These are phyloP conservation scores for Heterotis niloticus DNA, from an alignment of 2,113 vertebrate species.

Conservation along the genomic window DNA sequence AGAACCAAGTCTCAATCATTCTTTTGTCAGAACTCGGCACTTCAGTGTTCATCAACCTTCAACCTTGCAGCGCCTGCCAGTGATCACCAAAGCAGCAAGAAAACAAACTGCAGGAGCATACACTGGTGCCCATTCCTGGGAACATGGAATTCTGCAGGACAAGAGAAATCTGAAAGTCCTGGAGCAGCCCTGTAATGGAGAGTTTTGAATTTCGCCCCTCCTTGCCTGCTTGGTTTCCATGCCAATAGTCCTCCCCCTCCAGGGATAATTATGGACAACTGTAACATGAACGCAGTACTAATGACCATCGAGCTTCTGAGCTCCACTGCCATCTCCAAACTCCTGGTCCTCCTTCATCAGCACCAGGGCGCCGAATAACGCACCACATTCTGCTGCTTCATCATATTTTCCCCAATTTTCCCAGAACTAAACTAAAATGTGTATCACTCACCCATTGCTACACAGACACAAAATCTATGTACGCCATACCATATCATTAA, in stretches of 20 bases:
- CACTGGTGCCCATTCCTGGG: background rate
- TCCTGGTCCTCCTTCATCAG: slow-evolving; percentile 35
- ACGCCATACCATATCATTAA: no score
- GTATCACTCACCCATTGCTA: no score
- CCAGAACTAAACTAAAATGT: no score
- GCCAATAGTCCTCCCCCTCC: slow-evolving; percentile 44
- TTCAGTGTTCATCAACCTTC: background rate
- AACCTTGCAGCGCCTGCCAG: background rate
- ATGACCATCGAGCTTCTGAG: slow-evolving; percentile 50
- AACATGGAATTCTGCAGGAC: slow-evolving; percentile 6
- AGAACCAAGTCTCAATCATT: background rate
- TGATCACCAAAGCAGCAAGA: background rate
- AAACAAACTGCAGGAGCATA: no score
- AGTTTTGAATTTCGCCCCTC: slow-evolving; percentile 28
- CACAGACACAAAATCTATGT: no score
- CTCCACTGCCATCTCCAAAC: slow-evolving; percentile 23
- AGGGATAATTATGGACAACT: slow-evolving; percentile 51
- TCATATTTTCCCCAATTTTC: no score
- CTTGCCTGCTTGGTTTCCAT: slow-evolving; percentile 39
- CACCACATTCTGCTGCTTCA: no score
- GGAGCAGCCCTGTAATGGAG: slow-evolving; percentile 33
- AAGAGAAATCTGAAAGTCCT: slow-evolving; percentile 40
- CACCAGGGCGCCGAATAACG: background rate
- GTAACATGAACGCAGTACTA: slow-evolving; percentile 54
- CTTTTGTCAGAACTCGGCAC: background rate